Base-by-base conservation (phyloP, 35 echinoderm and acorn worm genomes). In the Lytechinus pictus region DNA sequence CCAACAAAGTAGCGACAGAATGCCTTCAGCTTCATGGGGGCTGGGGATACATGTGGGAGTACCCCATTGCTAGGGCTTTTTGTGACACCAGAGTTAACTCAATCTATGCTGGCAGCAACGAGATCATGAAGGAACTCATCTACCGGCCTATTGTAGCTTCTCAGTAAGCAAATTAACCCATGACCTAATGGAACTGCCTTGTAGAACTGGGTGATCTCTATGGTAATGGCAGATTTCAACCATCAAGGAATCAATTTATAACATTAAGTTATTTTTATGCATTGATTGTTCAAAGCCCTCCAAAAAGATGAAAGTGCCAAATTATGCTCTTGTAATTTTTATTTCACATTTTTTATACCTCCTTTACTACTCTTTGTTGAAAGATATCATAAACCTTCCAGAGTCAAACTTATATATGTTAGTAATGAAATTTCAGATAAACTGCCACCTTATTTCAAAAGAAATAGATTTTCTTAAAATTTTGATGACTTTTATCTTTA, bases 31-130 rank as follows among this genome's bases (percentile, higher is more conserved):
- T 96, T 10, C 95, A 97, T 55, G 96, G 96, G 29, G 96, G 96
- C 1, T 97, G 96, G 96, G 96, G 96, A 5, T 97, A 97, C 72
- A 97, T 97, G 96, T 95, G 95, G 96, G 96, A 97, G 95, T 97
- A 97, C 92, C 96, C 96, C 19, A 94, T 97, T 10, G 95, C 95
- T 13, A 94, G 86, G 53, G 92, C 91, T 1, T 97, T 95, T 58
- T 79, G 66, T 61, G 93, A 97, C 52, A 53, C 92, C 29, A 55
- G 95, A 44, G 92, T 97, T 28, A 79, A 94, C 16, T 87, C 96
- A 21, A 97, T 97, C 24, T 97, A 92, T 52, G 96, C 86, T 52
- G 96, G 96, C 6, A 86, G 57, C 61, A 97, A 97, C 29, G 96
- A 97, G 52, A 97, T 93, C 54, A 93, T 93, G 91, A 93, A 93